A percentile compares a stretch with the other conserved stretches of the same genome.
Evolutionary conservation across 2,113 vertebrate species (phyloP).

Genomic region (Scomber japonicus): DNA sequence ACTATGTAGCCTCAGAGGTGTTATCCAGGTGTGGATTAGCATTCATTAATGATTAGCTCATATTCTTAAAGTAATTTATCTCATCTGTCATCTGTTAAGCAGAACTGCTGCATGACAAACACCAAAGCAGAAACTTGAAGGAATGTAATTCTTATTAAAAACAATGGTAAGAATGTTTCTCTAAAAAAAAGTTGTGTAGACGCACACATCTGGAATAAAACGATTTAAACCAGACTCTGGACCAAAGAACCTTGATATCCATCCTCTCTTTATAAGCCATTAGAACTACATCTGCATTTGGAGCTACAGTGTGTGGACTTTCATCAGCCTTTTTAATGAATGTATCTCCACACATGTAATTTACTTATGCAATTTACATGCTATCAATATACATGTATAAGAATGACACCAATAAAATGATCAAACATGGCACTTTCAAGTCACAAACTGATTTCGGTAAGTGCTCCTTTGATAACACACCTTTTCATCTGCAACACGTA

Average conservation of each 20-base stretch:
- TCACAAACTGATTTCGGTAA: not conserved
- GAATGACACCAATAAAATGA: not conserved
- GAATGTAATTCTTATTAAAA: not conserved
- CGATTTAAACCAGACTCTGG: too few relatives aligned
- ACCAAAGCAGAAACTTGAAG: not conserved
- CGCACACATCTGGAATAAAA: too few relatives aligned
- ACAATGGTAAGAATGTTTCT: not conserved
- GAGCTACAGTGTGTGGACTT: too few relatives aligned
- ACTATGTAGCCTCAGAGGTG: not conserved
- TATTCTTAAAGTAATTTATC: not conserved
- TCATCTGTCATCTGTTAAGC: not conserved
- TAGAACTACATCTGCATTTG: too few relatives aligned
- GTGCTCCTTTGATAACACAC: not conserved
- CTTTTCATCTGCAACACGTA: slow-evolving; percentile 6
- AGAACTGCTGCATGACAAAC: not conserved
- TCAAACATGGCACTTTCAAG: not conserved
- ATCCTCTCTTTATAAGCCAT: too few relatives aligned
- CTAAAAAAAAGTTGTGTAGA: too few relatives aligned
- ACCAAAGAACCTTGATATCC: too few relatives aligned
- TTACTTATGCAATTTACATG: not conserved
- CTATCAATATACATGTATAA: not conserved
- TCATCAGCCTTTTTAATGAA: not conserved
- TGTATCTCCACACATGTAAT: not conserved
- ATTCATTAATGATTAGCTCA: not conserved
- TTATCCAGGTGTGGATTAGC: not conserved